Evolutionary conservation across 2,888 invertebrate genomes (phyloP), one percentile per base, ranked within the genome.

Genomic region (Amiota minor): DNA sequence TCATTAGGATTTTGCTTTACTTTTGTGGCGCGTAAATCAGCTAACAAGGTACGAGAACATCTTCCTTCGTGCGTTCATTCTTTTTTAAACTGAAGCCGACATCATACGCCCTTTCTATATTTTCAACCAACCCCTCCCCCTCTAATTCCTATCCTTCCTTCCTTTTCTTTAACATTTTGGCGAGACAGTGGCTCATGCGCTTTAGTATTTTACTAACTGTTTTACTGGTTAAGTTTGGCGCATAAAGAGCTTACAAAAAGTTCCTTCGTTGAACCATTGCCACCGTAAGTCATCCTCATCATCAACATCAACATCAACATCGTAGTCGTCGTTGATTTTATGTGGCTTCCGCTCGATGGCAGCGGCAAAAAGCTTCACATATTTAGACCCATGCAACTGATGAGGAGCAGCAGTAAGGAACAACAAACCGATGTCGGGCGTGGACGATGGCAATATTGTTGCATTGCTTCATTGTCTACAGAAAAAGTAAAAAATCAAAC

Each of bases 261-360:
- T 72, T 71, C 72, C 23, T 46, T 35, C 9, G 20, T 62, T 45
- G n/a, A 62, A 23, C 70, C 23, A 35, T 16, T 12, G 68, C n/a
- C 18, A 62, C 71, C 71, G 53, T 35, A 50, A 64, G 35, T 35
- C 35, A 35, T 35, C 35, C n/a, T n/a, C n/a, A n/a, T 62, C 71
- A 61, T 20, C 61, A 53, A 11, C 69, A 55, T 23, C 70, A 14
- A 4, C 69, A 53, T 53, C 70, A 35, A 2, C 70, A 56, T 46
- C 16, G 65, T 14, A 46, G 50, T 12, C 61, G 68, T 46, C 18
- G 79, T 81, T 79, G 76, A 79, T 73, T 80, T 79, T 81, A 82
- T 82, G 80, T 77, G 81, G 82, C 84, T 81, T 81, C 84, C 82
- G 81, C 79, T 84, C 16, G 46, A 73, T 55, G 64, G 68, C n/a